phyloP scores from a whole-genome alignment of 37 sponge, comb jelly and placozoan species.

The Bolinopsis microptera region DNA sequence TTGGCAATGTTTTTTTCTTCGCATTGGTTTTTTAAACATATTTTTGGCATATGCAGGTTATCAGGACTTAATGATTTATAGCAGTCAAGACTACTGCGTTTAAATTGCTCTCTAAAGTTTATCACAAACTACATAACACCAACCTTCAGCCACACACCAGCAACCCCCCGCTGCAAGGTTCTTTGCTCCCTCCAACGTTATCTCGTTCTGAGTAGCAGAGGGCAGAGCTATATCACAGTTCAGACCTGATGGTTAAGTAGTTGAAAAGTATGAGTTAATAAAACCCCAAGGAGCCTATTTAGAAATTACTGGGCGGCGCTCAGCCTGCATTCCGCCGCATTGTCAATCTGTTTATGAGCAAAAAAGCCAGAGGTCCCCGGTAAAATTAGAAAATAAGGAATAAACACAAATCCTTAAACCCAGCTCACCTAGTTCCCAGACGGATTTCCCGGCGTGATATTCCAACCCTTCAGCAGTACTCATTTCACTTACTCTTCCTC shows the following conservation, averaged over 20 bases:
- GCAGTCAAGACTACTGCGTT: background rate
- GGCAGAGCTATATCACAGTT: conserved; percentile 37
- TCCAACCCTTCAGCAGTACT: background rate
- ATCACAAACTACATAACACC: background rate
- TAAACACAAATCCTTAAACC: background rate
- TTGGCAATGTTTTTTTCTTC: no score
- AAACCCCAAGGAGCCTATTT: no score
- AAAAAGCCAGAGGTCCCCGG: no score
- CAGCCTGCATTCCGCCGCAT: no score
- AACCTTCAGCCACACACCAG: conserved; percentile 44
- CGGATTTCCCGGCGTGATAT: conserved; percentile 27
- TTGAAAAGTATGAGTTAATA: no score
- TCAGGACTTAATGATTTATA: no score
- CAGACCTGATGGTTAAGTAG: background rate
- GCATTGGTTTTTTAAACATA: no score
- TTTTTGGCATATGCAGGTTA: no score
- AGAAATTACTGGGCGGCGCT: no score
- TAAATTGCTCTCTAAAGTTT: no score
- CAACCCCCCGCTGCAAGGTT: conserved; percentile 6
- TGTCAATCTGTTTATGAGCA: no score
- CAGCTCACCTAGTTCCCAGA: conserved; percentile 14
- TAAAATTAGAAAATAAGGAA: no score
- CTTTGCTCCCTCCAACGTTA: background rate
- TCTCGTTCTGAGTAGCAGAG: conserved; percentile 27
- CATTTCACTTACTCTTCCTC: conserved; percentile 26